Conservation (phyloP, 1,140 invertebrate species). For the Pseudomyrmex concolor region DNA sequence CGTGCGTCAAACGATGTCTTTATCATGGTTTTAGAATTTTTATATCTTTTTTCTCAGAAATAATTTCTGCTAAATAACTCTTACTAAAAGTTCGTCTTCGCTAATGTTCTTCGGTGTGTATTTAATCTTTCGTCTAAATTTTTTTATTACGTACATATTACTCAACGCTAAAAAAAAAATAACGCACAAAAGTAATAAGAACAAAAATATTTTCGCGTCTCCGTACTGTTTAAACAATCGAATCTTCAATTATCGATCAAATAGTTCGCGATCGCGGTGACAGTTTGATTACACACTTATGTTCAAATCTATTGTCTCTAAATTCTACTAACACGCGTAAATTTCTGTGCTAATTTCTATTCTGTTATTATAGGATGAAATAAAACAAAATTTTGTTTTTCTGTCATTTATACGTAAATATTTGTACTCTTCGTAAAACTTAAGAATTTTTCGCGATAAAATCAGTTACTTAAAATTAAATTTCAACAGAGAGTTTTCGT, state of each 20-base stretch:
- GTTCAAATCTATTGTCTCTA: too few relatives aligned
- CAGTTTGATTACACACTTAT: too few relatives aligned
- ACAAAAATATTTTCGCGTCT: background rate
- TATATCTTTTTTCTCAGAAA: background rate
- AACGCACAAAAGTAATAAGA: background rate
- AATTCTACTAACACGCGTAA: too few relatives aligned
- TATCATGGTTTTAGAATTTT: background rate
- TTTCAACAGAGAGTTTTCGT: background rate
- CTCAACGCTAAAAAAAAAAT: background rate
- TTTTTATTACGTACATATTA: background rate
- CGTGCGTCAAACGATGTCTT: slow-evolving; percentile 18
- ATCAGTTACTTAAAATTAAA: background rate
- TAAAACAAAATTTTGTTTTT: background rate
- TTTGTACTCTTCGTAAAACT: background rate
- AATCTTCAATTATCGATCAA: background rate
- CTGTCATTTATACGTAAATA: slow-evolving; percentile 8
- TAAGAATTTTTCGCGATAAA: background rate
- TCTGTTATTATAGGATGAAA: too few relatives aligned
- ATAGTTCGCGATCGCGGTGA: background rate
- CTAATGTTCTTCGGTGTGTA: background rate
- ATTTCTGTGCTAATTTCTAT: too few relatives aligned
- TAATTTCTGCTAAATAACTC: slow-evolving; percentile 17
- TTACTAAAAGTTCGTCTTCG: background rate
- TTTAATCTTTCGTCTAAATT: background rate
- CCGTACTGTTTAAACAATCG: background rate